Conservation (phyloP, 2,888 invertebrate genomes). For the Plagodis dolabraria region DNA sequence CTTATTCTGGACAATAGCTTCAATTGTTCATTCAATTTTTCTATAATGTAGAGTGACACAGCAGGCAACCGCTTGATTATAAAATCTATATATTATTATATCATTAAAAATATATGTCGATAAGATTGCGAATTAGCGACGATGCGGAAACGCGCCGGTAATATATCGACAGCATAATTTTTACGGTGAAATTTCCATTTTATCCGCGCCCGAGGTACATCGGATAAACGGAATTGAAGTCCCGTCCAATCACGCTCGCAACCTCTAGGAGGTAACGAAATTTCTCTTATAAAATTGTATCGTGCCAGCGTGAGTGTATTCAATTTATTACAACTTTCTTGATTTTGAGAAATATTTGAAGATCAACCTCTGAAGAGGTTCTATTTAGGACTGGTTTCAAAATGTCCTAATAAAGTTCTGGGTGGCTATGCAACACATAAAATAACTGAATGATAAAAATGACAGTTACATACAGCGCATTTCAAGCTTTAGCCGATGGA, state of each 20-base stretch:
- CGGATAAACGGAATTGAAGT: conserved; percentile 34
- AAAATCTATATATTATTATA: too few species aligned
- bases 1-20: too few species aligned
- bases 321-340: conserved; percentile 17
- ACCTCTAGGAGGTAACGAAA: conserved; percentile 25
- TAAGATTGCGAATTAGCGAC: conserved; percentile 22
- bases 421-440: too few species aligned
- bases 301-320: conserved; percentile 19
- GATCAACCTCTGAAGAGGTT: too few species aligned
- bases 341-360: conserved; percentile 11
- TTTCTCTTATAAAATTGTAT: conserved; percentile 30
- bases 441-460: too few species aligned
- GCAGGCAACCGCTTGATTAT: too few species aligned
- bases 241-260: conserved; percentile 32
- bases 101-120: background rate
- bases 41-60: too few species aligned
- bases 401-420: too few species aligned
- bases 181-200: conserved; percentile 28
- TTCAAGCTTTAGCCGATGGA: too few species aligned
- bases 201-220: conserved; percentile 24
- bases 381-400: too few species aligned
- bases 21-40: too few species aligned
- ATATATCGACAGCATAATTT: conserved; percentile 21
- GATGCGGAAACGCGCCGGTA: conserved; percentile 6
- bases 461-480: too few species aligned